phyloP scores from a whole-genome alignment of 2,888 invertebrate genomes.

The Ligdia adustata region DNA sequence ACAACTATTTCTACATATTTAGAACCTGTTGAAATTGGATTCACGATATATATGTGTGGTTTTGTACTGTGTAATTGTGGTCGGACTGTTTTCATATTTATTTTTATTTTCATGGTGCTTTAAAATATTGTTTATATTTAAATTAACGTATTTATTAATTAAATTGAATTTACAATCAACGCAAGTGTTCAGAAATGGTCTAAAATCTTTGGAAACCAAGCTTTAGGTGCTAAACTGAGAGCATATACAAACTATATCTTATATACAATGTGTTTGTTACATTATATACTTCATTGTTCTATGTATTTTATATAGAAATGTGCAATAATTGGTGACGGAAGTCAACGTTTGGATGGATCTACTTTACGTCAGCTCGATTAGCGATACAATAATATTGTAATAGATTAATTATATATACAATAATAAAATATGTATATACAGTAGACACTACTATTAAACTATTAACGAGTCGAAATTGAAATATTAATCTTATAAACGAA shows the following conservation, averaged over 20 bases:
- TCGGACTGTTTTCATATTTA: not conserved
- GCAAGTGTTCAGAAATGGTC: conserved; percentile 77
- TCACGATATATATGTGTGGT: too few relatives aligned
- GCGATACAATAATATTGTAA: not conserved
- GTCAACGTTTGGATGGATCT: not conserved
- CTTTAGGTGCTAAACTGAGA: conserved; percentile 70
- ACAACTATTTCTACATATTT: too few relatives aligned
- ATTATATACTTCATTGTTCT: conserved; percentile 21
- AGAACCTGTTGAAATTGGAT: too few relatives aligned
- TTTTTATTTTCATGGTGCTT: conserved; percentile 33
- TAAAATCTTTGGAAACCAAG: conserved; percentile 62
- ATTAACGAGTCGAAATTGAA: too few relatives aligned
- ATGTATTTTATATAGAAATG: conserved; percentile 22
- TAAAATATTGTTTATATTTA: conserved; percentile 21
- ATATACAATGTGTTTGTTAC: conserved; percentile 27
- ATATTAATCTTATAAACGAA: too few relatives aligned
- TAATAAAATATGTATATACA: too few relatives aligned
- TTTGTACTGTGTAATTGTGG: not conserved
- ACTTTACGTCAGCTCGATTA: not conserved
- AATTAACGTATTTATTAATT: conserved; percentile 30
- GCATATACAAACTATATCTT: conserved; percentile 49
- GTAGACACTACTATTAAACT: too few relatives aligned
- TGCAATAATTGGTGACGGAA: conserved; percentile 19
- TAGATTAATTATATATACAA: not conserved
- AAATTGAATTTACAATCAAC: conserved; percentile 51